Evolutionary conservation across 2,888 invertebrate species (phyloP), one percentile per base, ranked within the genome.

Genomic region (Adelphocoris suturalis): DNA sequence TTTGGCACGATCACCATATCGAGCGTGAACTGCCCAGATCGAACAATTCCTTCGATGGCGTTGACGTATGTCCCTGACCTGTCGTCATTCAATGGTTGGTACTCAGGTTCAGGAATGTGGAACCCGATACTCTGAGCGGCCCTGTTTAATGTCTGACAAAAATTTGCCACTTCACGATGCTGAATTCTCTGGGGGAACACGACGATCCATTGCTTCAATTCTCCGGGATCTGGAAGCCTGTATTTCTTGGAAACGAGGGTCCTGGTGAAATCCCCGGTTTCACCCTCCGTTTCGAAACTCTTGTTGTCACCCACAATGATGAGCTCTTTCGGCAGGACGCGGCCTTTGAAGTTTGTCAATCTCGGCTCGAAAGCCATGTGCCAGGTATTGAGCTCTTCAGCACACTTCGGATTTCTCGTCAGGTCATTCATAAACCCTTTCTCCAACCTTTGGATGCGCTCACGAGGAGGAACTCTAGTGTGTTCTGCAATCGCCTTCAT

Each of bases 251-350:
- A 1, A 4, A 23, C 23, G 28, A 85, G 94, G 55, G 95, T 95
- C 0, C 94, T 93, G 0, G 96, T 96, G 98, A 98, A 98, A 87
- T 98, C 97, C 0, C 96, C 97, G 2, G 68, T 94, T 93, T 19
- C 13, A n/a, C 2, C 9, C n/a, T 89, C 89, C 0, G 92, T 90
- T 68, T 93, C 85, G 0, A 81, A 12, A 7, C 3, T 92, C 0
- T 89, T 52, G 0, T 78, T 23, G 0, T 28, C 84, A 0, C 94
- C 95, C 91, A 95, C 95, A 0, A 94, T 13, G 2, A 98, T 96
- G 0, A 92, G 93, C 92, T 98, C 97, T 0, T 93, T 90, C 0
- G 95, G 95, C n/a, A 98, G 92, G 13, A 95, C 93, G 1, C 98
- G 95, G 0, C 95, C 97, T 0, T 95, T 94, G 16, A 98, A 93